Base-by-base conservation (phyloP, 2,888 invertebrate genomes). In the Coelinius sp. region DNA sequence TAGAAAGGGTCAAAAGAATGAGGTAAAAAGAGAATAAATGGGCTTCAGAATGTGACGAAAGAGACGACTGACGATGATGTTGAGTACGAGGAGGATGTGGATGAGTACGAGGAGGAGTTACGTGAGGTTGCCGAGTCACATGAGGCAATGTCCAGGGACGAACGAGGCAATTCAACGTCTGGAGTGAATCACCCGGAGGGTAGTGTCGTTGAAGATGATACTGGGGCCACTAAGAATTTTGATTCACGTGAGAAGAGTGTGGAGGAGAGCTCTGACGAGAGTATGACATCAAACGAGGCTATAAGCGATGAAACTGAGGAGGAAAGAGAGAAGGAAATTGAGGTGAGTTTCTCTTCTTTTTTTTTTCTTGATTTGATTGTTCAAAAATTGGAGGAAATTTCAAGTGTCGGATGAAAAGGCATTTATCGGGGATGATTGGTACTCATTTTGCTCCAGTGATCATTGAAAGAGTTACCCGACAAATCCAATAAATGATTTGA, bases 101-200 rank as follows among this genome's bases (percentile, higher is more conserved):
- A 82, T 65, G 83, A 82, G 53, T 82, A 83, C 71, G 82, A 81
- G 74, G 84, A 82, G 52, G 84, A 83, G 68, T 71, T 82, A 59
- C 80, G 80, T 38, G 82, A 76, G 31, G 75, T 80, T 10, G 83
- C 81, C 8, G 84, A 82, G 70, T 83, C 82, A 1, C 83, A 82
- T 67, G 82, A 82, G 71, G 82, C 83, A n/a, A 83, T 83, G 83
- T 82, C 81, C 53, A 81, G 77, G 68, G 81, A 82, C 70, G 81
- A 82, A 17, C 77, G 77, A 62, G 79, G 67, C 74, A 81, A 80
- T 63, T 75, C 77, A 22, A 76, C 79, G 44, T 71, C 46, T 35
- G 71, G 73, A 38, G 17, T 71, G 8, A 70, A 46, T 68, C 24
- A 64, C 44, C 38, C 72, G 53, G 66, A 70, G 41, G 63, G 68